Evolutionary conservation across 2,797 vertebrate genomes (phyloP).

Genomic region (Otolemur crassicaudatus): DNA sequence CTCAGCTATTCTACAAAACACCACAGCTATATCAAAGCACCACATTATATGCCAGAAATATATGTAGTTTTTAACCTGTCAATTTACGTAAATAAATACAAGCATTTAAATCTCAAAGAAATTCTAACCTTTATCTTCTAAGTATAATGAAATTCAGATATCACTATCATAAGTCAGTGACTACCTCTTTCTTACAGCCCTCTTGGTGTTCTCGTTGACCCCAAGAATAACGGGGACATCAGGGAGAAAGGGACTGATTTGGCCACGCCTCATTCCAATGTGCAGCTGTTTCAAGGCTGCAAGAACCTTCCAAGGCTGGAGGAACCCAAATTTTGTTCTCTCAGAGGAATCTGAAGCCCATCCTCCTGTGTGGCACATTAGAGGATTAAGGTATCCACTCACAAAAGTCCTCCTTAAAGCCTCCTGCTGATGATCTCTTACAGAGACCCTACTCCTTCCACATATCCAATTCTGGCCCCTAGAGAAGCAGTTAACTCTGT

Average conservation of each 20-base stretch:
- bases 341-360: neutral
- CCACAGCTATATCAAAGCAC: neutral
- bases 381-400: neutral
- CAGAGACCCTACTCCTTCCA: neutral
- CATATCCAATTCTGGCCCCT: neutral
- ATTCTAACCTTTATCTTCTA: neutral
- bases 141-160: neutral
- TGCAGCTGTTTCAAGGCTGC: neutral
- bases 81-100: neutral
- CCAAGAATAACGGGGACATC: too few species aligned
- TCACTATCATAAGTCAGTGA: neutral
- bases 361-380: neutral
- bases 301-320: neutral
- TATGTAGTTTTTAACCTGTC: neutral
- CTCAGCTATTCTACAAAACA: neutral
- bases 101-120: neutral
- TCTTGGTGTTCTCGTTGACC: neutral
- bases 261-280: neutral
- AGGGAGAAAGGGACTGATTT: accelerated
- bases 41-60: neutral
- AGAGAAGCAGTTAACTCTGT: neutral
- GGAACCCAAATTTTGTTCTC: neutral
- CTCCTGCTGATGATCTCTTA: neutral
- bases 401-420: neutral
- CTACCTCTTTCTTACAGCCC: neutral